These are phyloP conservation scores for Spermophilus dauricus DNA, from an alignment of 2,113 vertebrate species.

Conservation along the genomic window DNA sequence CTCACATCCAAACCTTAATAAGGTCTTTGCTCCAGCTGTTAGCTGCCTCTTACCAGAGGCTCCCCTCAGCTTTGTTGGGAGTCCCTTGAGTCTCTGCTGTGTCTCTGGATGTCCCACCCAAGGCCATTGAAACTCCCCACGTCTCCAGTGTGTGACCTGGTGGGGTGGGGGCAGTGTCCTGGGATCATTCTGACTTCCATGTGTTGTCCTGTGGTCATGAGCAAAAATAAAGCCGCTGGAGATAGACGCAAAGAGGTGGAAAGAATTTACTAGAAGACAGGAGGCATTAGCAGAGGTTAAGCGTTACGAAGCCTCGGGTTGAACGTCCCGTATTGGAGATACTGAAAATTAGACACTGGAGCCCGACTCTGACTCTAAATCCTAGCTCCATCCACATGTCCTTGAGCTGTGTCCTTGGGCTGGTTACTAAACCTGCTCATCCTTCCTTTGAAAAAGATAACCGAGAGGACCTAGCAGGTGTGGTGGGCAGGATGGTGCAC, in stretches of 20 bases:
- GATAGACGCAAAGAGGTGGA: neutral
- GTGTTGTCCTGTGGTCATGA: neutral
- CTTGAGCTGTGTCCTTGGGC: neutral
- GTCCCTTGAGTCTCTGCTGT: neutral
- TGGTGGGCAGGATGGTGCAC: too few relatives aligned
- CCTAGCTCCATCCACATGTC: neutral
- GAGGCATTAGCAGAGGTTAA: neutral
- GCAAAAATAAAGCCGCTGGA: neutral
- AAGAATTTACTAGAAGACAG: neutral
- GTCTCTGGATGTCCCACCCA: too few relatives aligned
- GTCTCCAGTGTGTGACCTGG: neutral
- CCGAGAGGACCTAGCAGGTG: neutral
- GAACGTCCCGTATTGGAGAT: neutral
- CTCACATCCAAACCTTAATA: too few relatives aligned
- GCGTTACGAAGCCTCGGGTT: neutral
- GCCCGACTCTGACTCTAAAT: neutral
- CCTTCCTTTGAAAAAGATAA: neutral
- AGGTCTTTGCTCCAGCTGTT: neutral
- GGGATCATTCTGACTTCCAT: fast-evolving
- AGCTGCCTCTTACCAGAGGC: neutral
- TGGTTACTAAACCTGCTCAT: neutral
- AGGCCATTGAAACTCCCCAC: neutral
- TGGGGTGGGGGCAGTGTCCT: neutral
- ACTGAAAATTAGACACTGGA: neutral
- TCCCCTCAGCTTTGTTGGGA: neutral